Conservation (phyloP, 1,140 invertebrate genomes). For the Phortica variegata region DNA sequence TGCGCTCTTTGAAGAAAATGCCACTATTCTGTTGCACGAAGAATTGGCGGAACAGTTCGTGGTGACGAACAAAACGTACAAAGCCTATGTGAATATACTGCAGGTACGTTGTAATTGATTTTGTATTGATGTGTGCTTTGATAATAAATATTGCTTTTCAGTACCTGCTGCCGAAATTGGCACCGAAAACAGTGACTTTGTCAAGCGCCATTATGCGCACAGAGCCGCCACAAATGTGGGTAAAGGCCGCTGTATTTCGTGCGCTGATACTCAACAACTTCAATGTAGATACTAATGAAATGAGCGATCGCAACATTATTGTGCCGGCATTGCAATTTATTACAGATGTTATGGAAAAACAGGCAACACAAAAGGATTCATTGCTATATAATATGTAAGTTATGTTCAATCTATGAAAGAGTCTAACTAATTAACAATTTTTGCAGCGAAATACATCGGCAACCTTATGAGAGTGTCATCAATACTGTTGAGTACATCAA, state of each 20-base stretch:
- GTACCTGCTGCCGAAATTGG: conserved; percentile 36
- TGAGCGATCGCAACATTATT: conserved; percentile 41
- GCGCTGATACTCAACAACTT: conserved; percentile 44
- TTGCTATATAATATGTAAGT: conserved; percentile 42
- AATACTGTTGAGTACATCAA: conserved; percentile 55
- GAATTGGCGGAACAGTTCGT: conserved; percentile 35
- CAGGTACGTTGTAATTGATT: conserved; percentile 22
- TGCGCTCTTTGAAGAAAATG: conserved; percentile 40
- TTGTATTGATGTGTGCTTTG: neutral
- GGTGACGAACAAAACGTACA: conserved; percentile 24
- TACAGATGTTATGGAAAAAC: conserved; percentile 27
- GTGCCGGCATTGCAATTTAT: conserved; percentile 33
- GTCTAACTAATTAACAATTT: neutral
- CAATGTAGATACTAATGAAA: conserved; percentile 40
- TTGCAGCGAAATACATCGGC: conserved; percentile 24
- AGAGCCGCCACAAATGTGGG: conserved; percentile 33
- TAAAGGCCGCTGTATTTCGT: conserved; percentile 35
- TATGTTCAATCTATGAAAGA: neutral
- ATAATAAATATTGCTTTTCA: conserved; percentile 5
- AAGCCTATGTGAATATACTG: conserved; percentile 35
- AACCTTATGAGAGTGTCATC: conserved; percentile 32
- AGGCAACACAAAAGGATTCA: conserved; percentile 31
- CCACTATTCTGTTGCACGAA: conserved; percentile 37
- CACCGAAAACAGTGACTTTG: conserved; percentile 24
- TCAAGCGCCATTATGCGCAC: conserved; percentile 34